These are phyloP conservation scores for Coracias cyanogaster DNA, from an alignment of 2,797 vertebrate species.

Conservation along the genomic window DNA sequence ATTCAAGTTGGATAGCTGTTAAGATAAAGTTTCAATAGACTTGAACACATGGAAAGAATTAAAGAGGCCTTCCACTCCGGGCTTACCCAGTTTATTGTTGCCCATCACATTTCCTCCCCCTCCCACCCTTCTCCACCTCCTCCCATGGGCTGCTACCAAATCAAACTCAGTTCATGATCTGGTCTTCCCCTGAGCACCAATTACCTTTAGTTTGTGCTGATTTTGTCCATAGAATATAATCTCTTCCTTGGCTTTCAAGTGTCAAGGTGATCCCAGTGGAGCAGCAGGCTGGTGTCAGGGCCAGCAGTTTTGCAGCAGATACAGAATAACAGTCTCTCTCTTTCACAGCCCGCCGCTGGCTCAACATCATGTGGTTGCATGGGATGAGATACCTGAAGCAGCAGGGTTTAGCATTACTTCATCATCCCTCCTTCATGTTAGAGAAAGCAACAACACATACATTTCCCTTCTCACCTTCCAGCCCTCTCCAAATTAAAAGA, in stretches of 20 bases:
- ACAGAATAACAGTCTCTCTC: constrained; percentile 94
- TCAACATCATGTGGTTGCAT: constrained; percentile 98
- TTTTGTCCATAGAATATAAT: constrained; percentile 92
- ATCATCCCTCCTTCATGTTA: neutral
- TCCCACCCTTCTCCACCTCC: neutral
- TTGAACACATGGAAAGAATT: neutral
- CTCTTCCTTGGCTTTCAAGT: constrained; percentile 85
- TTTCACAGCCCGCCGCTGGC: constrained; percentile 90
- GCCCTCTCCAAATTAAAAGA: neutral
- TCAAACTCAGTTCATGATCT: neutral
- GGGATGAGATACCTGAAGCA: constrained; percentile 94
- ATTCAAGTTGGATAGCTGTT: neutral
- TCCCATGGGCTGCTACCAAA: neutral
- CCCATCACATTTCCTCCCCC: neutral
- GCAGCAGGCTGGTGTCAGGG: constrained; percentile 93
- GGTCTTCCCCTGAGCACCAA: neutral
- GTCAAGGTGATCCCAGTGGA: constrained; percentile 86
- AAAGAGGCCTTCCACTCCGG: neutral
- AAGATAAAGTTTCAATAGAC: neutral
- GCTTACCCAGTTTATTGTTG: neutral
- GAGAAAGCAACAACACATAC: neutral
- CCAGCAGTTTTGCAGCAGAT: constrained; percentile 92
- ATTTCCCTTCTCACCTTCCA: neutral
- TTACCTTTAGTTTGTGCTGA: constrained; percentile 73
- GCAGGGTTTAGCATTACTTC: neutral